These are phyloP conservation scores for Archips xylosteana DNA, from an alignment of 2,888 invertebrate species.

Conservation along the genomic window DNA sequence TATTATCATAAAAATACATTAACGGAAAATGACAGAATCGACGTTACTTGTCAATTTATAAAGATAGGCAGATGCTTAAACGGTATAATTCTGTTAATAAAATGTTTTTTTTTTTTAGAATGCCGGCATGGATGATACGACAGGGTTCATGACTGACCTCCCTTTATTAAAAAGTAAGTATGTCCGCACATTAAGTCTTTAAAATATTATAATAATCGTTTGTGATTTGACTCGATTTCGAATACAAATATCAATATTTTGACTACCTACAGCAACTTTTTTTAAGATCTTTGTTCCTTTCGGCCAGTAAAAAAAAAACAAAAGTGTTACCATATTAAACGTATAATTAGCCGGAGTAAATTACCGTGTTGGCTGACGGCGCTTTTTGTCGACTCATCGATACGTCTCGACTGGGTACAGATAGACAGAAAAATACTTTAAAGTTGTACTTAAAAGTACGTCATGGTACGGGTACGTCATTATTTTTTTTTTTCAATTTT, in stretches of 20 bases:
- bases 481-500: no score
- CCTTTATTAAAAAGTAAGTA: conserved; percentile 95
- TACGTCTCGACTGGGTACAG: conserved; percentile 27
- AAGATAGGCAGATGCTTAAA: not conserved
- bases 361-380: conserved; percentile 41
- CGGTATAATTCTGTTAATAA: not conserved
- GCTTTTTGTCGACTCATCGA: conserved; percentile 47
- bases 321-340: conserved; percentile 45
- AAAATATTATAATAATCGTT: no score
- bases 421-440: conserved; percentile 21
- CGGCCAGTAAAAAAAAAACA: conserved; percentile 20
- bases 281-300: not conserved
- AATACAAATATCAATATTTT: conserved; percentile 9
- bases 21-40: no score
- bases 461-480: no score
- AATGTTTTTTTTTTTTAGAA: conserved; percentile 84
- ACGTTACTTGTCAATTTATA: not conserved
- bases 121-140: conserved; percentile 94
- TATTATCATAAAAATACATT: no score
- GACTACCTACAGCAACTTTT: not conserved
- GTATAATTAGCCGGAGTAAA: conserved; percentile 43
- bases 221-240: not conserved
- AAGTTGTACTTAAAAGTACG: no score
- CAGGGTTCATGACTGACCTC: conserved; percentile 95
- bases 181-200: conserved; percentile 1